These are phyloP conservation scores for Poeciliopsis retropinna DNA, from an alignment of 2,113 vertebrate genomes.

Conservation along the genomic window DNA sequence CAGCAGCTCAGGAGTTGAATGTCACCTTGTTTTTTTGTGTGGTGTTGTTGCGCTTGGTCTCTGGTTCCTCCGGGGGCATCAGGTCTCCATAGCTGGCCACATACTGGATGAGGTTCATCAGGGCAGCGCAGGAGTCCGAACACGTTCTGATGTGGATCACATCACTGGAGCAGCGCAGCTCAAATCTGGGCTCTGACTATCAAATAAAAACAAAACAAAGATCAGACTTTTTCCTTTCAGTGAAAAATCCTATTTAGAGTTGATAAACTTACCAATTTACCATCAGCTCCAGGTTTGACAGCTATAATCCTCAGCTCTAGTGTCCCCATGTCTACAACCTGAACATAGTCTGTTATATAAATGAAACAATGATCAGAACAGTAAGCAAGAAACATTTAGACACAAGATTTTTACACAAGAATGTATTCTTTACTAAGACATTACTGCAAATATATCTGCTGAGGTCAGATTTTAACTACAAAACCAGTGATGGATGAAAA, in stretches of 20 bases:
- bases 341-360: slow-evolving; percentile 89
- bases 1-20: background rate
- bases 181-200: slow-evolving; percentile 90
- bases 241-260: background rate
- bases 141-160: slow-evolving; percentile 95
- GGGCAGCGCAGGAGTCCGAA: slow-evolving; percentile 93
- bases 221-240: background rate
- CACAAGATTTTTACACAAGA: background rate
- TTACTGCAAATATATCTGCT: too few relatives aligned
- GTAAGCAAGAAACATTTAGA: background rate
- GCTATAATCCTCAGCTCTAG: slow-evolving; percentile 93
- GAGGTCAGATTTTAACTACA: too few relatives aligned
- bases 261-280: slow-evolving; percentile 82
- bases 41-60: slow-evolving; percentile 77
- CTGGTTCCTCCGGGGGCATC: slow-evolving; percentile 80
- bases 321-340: slow-evolving; percentile 96
- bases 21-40: slow-evolving; percentile 86
- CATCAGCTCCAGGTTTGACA: slow-evolving; percentile 86
- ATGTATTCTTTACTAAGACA: too few relatives aligned
- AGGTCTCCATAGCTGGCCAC: slow-evolving; percentile 96
- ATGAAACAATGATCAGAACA: background rate
- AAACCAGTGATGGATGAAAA: too few relatives aligned
- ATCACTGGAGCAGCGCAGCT: slow-evolving; percentile 96
- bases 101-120: slow-evolving; percentile 99
- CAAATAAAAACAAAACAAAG: slow-evolving; percentile 4